These are phyloP conservation scores for Caenorhabditis inopinata DNA, from an alignment of 1,140 invertebrate genomes.

Conservation along the genomic window DNA sequence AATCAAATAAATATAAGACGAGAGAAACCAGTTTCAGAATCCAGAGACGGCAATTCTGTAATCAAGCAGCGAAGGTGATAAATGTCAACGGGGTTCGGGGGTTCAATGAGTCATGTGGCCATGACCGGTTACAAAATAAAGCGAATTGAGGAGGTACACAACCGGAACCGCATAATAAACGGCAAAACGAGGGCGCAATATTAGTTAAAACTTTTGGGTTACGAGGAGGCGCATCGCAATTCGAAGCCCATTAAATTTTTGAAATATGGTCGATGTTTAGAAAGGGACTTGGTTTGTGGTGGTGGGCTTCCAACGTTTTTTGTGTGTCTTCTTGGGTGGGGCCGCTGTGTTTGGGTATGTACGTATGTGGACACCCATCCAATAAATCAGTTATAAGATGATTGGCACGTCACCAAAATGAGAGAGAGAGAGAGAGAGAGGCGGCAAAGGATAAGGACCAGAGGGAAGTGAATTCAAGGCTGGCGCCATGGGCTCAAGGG, in stretches of 20 bases:
- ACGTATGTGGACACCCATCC: not conserved
- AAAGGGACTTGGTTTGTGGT: not conserved
- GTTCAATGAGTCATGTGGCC: slow-evolving; percentile 8
- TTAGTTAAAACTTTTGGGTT: slow-evolving; percentile 4
- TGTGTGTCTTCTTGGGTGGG: not conserved
- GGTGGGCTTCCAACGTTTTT: slow-evolving; percentile 8
- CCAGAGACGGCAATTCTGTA: no score
- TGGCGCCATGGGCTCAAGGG: not conserved
- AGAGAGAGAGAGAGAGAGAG: not conserved
- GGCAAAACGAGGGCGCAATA: not conserved
- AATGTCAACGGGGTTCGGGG: not conserved
- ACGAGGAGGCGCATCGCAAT: not conserved
- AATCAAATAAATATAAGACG: no score
- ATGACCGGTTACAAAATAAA: not conserved
- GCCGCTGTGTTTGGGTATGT: no score
- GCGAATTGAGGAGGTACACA: not conserved
- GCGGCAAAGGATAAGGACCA: no score
- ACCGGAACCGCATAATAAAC: slow-evolving; percentile 9
- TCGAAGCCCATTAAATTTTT: slow-evolving; percentile 5
- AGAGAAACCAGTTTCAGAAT: not conserved
- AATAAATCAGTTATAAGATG: slow-evolving; percentile 35
- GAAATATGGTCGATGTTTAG: slow-evolving; percentile 28
- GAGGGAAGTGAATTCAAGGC: not conserved
- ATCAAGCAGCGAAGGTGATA: no score
- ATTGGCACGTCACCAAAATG: slow-evolving; percentile 24